A percentile compares a stretch with the other conserved stretches of the same genome.
Evolutionary conservation across 2,888 invertebrate species (phyloP).

Genomic region (Tortrix viridana): DNA sequence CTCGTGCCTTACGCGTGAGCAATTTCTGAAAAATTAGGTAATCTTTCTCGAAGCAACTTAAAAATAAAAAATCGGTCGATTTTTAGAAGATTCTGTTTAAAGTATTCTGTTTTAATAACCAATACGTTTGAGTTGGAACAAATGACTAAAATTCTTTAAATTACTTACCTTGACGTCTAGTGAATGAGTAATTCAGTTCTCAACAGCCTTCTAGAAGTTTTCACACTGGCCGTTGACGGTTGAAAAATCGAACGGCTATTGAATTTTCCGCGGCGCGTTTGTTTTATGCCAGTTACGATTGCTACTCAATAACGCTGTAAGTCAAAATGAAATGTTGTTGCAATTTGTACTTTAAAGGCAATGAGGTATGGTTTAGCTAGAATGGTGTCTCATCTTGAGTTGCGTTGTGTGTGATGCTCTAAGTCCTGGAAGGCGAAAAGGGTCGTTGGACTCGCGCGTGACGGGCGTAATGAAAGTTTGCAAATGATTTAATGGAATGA

Average conservation of each 20-base stretch:
- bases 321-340: no score
- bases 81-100: no score
- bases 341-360: no score
- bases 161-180: slow-evolving; percentile 9
- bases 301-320: no score
- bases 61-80: no score
- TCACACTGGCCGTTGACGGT: slow-evolving; percentile 15
- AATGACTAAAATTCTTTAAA: slow-evolving; percentile 14
- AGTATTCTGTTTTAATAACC: no score
- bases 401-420: background rate
- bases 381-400: no score
- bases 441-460: slow-evolving; percentile 34
- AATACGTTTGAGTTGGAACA: background rate
- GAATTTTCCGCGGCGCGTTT: slow-evolving; percentile 19
- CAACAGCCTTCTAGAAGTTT: slow-evolving; percentile 11
- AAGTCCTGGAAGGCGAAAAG: slow-evolving; percentile 5
- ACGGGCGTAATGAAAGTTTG: slow-evolving; percentile 22
- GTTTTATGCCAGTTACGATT: slow-evolving; percentile 14
- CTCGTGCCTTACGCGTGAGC: slow-evolving; percentile 50
- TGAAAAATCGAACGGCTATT: slow-evolving; percentile 25
- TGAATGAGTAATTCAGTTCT: slow-evolving; percentile 14
- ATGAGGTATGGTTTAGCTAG: no score
- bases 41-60: no score
- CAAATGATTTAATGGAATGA: slow-evolving; percentile 31
- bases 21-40: slow-evolving; percentile 44